phyloP scores from a whole-genome alignment of 2,113 vertebrate species.

The Capreolus pygargus region DNA sequence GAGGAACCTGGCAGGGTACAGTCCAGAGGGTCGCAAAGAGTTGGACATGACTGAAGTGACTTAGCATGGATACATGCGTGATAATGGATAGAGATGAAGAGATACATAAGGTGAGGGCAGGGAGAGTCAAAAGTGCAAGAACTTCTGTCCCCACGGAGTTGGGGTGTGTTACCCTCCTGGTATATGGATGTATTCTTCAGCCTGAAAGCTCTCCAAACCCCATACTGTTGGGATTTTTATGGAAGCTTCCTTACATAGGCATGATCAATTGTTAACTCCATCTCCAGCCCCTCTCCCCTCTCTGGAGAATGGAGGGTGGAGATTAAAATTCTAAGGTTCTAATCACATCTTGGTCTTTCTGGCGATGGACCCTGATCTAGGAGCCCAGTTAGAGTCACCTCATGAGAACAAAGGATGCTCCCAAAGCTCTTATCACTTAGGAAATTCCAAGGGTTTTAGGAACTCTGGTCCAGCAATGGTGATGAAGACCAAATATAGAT shows the following conservation, averaged over 20 bases:
- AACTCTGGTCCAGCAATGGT: neutral
- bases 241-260: neutral
- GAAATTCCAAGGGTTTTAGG: neutral
- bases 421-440: no score
- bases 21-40: neutral
- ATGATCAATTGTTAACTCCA: neutral
- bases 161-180: neutral
- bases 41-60: neutral
- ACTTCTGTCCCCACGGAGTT: neutral
- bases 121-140: neutral
- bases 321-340: neutral
- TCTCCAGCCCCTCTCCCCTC: neutral
- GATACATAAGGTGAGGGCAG: neutral
- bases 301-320: neutral
- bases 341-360: neutral
- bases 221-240: neutral
- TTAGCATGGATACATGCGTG: neutral
- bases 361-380: neutral
- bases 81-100: neutral
- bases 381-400: neutral
- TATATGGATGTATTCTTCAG: neutral
- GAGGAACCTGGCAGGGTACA: neutral
- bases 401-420: neutral
- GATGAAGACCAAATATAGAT: neutral
- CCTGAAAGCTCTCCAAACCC: neutral